A percentile compares a stretch with the other conserved stretches of the same genome.
phyloP scores from a whole-genome alignment of 2,113 vertebrate species.

The Nycticorax nycticorax region DNA sequence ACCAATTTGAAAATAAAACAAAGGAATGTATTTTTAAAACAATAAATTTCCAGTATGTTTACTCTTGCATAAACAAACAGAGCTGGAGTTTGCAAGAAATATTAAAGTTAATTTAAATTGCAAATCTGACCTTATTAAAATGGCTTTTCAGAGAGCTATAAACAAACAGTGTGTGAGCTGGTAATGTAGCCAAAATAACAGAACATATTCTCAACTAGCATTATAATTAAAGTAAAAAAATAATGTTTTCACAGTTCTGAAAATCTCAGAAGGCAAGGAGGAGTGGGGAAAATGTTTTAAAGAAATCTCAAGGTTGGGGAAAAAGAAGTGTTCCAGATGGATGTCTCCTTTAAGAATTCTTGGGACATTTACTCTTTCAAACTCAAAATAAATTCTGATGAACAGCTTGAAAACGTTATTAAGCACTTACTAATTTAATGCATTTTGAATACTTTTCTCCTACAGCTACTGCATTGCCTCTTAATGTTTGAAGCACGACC shows the following conservation, averaged over 20 bases:
- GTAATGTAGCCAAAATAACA: constrained; percentile 71
- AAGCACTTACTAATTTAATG: constrained; percentile 64
- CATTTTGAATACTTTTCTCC: constrained; percentile 65
- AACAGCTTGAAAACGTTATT: constrained; percentile 71
- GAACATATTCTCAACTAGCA: constrained; percentile 62
- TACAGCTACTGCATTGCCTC: constrained; percentile 57
- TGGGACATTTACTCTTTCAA: constrained; percentile 42
- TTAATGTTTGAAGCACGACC: constrained; percentile 55
- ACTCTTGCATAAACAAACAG: constrained; percentile 70
- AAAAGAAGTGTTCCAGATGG: neutral
- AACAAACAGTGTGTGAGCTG: constrained; percentile 73
- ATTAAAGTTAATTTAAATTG: constrained; percentile 84
- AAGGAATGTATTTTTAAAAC: constrained; percentile 60
- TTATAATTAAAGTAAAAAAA: constrained; percentile 72
- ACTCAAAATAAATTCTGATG: constrained; percentile 56
- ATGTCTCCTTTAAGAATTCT: constrained; percentile 35
- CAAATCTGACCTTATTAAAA: constrained; percentile 87
- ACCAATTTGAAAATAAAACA: constrained; percentile 73
- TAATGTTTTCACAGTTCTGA: constrained; percentile 48
- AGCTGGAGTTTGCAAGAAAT: constrained; percentile 74
- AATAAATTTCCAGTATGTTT: constrained; percentile 71
- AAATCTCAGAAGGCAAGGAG: constrained; percentile 38
- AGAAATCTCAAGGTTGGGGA: neutral
- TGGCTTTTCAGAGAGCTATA: constrained; percentile 77
- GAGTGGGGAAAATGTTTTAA: neutral